Conservation (phyloP, 2,113 vertebrate genomes). For the Sinocyclocheilus maitianheensis region DNA sequence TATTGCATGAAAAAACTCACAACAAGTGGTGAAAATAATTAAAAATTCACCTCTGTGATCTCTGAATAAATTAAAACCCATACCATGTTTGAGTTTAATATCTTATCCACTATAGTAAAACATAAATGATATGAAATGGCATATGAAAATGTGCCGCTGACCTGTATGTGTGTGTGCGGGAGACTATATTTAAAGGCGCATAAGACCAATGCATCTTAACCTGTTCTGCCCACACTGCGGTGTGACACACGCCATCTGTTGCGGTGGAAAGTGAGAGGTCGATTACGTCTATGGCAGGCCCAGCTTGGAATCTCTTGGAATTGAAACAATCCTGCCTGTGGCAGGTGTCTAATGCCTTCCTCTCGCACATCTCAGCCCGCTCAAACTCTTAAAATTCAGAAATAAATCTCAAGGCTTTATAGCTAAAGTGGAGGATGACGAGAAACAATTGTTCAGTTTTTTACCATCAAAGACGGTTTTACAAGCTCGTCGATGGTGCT, state of each 20-base stretch:
- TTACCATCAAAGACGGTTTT: background rate
- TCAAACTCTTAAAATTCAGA: constrained; percentile 27
- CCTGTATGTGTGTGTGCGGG: background rate
- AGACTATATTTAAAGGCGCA: constrained; percentile 46
- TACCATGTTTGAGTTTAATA: background rate
- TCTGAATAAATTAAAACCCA: background rate
- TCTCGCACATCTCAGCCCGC: constrained; percentile 22
- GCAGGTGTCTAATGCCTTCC: constrained; percentile 56
- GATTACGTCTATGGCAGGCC: constrained; percentile 63
- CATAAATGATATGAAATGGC: background rate
- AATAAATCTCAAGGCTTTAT: constrained; percentile 35
- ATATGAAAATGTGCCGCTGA: background rate
- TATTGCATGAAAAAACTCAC: background rate
- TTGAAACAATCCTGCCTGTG: constrained; percentile 52
- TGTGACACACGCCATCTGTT: constrained; percentile 45
- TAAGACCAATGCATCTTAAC: constrained; percentile 36
- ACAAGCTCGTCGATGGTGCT: background rate
- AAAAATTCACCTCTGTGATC: background rate
- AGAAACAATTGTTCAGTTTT: constrained; percentile 34
- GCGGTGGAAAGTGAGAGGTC: constrained; percentile 61
- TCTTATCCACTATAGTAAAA: background rate
- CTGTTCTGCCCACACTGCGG: background rate
- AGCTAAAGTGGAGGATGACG: constrained; percentile 12
- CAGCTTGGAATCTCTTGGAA: constrained; percentile 61
- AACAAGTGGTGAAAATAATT: background rate